Evolutionary conservation across 2,888 invertebrate species (phyloP).

Genomic region (Bibio marci): DNA sequence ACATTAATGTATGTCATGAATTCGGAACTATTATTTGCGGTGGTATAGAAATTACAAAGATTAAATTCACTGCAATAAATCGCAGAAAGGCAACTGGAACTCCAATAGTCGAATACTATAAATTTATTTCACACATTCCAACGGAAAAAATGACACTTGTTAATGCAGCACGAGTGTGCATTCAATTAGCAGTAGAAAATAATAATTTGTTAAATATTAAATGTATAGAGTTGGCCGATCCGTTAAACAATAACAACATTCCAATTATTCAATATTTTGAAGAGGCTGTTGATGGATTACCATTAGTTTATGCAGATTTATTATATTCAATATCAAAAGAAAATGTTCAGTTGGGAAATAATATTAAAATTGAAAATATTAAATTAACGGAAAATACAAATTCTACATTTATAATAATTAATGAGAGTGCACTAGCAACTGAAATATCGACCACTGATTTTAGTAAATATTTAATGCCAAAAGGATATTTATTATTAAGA

Average conservation of each 20-base stretch:
- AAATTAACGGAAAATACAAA: slow-evolving; percentile 30
- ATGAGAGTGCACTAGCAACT: too few relatives aligned
- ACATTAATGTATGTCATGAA: slow-evolving; percentile 17
- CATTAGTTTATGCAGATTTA: slow-evolving; percentile 49
- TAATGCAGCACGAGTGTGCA: slow-evolving; percentile 38
- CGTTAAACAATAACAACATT: slow-evolving; percentile 29
- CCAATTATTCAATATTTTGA: slow-evolving; percentile 37
- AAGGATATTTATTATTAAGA: slow-evolving; percentile 42
- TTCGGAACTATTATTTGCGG: slow-evolving; percentile 37
- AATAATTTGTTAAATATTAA: slow-evolving; percentile 41
- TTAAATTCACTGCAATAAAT: slow-evolving; percentile 54
- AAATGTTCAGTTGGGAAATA: slow-evolving; percentile 14
- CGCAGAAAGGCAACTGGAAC: slow-evolving; percentile 46
- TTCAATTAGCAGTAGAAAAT: slow-evolving; percentile 62
- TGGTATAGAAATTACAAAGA: slow-evolving; percentile 58
- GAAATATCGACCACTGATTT: slow-evolving; percentile 16
- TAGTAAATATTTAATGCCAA: slow-evolving; percentile 33
- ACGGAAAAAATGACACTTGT: slow-evolving; percentile 16
- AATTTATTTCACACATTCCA: slow-evolving; percentile 46
- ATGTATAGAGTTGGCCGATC: slow-evolving; percentile 38
- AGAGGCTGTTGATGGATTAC: slow-evolving; percentile 45
- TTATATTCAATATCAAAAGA: slow-evolving; percentile 30
- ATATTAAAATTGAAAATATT: slow-evolving; percentile 42
- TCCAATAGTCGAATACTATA: slow-evolving; percentile 62
- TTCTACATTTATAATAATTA: slow-evolving; percentile 21